Conservation (phyloP, 2,113 vertebrate genomes). For the Protomyctophum bolini region DNA sequence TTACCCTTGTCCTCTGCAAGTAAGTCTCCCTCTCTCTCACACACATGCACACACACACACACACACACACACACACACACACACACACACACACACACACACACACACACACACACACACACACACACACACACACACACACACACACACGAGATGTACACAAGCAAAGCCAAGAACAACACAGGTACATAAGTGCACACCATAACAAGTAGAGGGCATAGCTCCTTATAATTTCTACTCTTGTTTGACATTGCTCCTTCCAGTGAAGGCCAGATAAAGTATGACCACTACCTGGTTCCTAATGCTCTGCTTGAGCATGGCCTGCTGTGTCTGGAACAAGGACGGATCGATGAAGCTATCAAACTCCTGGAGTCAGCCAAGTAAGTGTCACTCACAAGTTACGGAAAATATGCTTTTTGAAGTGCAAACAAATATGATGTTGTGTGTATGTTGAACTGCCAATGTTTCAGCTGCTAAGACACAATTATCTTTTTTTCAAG, state of each 20-base stretch:
- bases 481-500: too few relatives aligned
- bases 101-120: neutral
- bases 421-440: too few relatives aligned
- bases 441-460: too few relatives aligned
- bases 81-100: neutral
- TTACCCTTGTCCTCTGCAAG: slow-evolving; percentile 91
- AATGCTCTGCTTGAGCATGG: slow-evolving; percentile 93
- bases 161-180: neutral
- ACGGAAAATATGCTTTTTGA: too few relatives aligned
- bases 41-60: slow-evolving; percentile 1
- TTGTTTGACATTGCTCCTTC: slow-evolving; percentile 45
- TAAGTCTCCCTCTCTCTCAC: slow-evolving; percentile 71
- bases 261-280: slow-evolving; percentile 95
- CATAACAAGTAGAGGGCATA: neutral
- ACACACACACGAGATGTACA: neutral
- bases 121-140: neutral
- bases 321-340: slow-evolving; percentile 89
- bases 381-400: slow-evolving; percentile 79
- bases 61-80: neutral
- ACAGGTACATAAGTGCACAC: neutral
- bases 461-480: too few relatives aligned
- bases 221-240: slow-evolving; percentile 4
- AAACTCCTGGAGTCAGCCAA: slow-evolving; percentile 91
- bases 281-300: slow-evolving; percentile 95
- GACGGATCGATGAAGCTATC: slow-evolving; percentile 86